Percentiles rank a stretch among this genome's conserved stretches.
These are phyloP conservation scores for Machimus rusticus DNA, from an alignment of 2,888 invertebrate genomes.

Conservation along the genomic window DNA sequence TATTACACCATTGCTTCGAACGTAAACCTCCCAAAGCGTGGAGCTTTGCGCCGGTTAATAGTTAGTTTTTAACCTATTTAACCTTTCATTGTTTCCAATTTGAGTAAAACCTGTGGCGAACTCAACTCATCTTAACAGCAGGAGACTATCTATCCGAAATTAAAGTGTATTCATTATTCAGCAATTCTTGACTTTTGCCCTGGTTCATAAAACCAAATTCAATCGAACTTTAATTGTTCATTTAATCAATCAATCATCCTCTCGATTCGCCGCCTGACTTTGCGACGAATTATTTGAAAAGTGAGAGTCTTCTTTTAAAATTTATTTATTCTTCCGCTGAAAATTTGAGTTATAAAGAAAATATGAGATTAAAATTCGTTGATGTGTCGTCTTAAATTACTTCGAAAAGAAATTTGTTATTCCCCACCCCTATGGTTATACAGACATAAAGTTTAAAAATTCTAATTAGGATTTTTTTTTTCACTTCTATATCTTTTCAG, in stretches of 20 bases:
- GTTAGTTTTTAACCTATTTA: background rate
- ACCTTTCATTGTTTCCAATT: background rate
- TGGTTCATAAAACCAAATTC: background rate
- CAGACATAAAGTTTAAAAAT: background rate
- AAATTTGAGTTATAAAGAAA: background rate
- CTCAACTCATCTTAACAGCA: background rate
- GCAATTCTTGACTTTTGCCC: background rate
- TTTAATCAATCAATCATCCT: background rate
- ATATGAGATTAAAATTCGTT: background rate
- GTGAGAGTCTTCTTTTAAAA: too few species aligned
- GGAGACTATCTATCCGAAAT: background rate
- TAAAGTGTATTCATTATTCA: background rate
- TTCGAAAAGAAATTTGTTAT: background rate
- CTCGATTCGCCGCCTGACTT: background rate
- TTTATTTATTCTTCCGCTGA: too few species aligned
- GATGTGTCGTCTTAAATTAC: background rate
- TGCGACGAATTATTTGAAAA: too few species aligned
- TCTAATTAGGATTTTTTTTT: slow-evolving; percentile 9
- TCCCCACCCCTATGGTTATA: background rate
- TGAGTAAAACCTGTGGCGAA: background rate
- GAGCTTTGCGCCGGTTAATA: background rate
- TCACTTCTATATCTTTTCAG: slow-evolving; percentile 13
- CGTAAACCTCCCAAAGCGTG: too few species aligned
- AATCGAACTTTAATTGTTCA: background rate
- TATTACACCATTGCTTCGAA: background rate